phyloP scores from a whole-genome alignment of 2,888 invertebrate species.

The Troides helena region DNA sequence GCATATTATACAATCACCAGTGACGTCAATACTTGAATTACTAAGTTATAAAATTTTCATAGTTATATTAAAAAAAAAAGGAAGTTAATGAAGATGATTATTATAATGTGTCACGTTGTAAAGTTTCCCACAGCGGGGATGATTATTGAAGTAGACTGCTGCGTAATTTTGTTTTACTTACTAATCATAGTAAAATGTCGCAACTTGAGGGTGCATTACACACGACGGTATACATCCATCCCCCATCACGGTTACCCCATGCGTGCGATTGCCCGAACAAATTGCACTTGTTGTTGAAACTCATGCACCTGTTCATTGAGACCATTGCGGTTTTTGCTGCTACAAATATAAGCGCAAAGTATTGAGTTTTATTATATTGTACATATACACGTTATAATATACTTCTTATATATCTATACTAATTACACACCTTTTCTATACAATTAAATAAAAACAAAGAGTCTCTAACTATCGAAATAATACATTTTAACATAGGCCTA shows the following conservation, averaged over 20 bases:
- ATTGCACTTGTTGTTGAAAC: constrained; percentile 33
- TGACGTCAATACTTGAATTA: too few species aligned
- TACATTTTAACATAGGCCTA: too few species aligned
- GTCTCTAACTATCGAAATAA: too few species aligned
- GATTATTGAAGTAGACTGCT: constrained; percentile 1
- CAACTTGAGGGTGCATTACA: constrained; percentile 39
- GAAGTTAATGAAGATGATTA: not conserved
- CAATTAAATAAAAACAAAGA: too few species aligned
- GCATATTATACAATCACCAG: too few species aligned
- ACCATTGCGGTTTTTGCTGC: constrained; percentile 27
- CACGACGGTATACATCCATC: constrained; percentile 39
- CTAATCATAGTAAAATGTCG: constrained; percentile 48
- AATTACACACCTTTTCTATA: too few species aligned
- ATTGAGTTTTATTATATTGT: not conserved
- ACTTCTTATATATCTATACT: too few species aligned
- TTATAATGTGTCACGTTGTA: not conserved
- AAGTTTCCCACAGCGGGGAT: not conserved
- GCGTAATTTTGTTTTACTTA: constrained; percentile 35
- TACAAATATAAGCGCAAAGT: not conserved
- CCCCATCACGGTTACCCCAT: constrained; percentile 35
- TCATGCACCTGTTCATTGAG: constrained; percentile 33
- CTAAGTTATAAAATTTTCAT: too few species aligned
- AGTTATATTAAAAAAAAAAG: not conserved
- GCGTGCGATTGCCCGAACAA: constrained; percentile 29
- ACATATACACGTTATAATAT: not conserved